Evolutionary conservation across 2,888 invertebrate species (phyloP).

Genomic region (Drosophila kambysellisi): DNA sequence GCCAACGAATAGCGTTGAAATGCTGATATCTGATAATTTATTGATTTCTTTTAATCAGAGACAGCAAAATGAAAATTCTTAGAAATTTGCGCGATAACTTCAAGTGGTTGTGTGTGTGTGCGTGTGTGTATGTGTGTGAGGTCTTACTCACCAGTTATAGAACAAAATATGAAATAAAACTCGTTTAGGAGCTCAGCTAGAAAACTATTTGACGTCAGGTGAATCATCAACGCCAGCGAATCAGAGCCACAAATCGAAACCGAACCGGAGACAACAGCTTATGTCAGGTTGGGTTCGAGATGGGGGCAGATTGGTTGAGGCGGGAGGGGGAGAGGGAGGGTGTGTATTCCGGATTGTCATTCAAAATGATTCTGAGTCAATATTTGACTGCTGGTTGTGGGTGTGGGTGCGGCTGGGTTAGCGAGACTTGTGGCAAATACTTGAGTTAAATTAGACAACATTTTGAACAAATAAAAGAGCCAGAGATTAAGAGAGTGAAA

Average conservation of each 20-base stretch:
- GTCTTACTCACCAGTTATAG: slow-evolving; percentile 39
- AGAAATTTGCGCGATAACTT: slow-evolving; percentile 62
- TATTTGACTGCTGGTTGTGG: slow-evolving; percentile 41
- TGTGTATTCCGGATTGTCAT: slow-evolving; percentile 34
- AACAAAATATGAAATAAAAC: slow-evolving; percentile 63
- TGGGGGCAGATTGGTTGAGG: background rate
- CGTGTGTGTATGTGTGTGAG: slow-evolving; percentile 2
- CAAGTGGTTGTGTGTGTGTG: slow-evolving; percentile 31
- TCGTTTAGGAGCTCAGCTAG: slow-evolving; percentile 53
- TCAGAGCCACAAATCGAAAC: slow-evolving; percentile 3
- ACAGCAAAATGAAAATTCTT: slow-evolving; percentile 53
- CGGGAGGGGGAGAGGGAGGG: background rate
- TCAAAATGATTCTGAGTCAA: slow-evolving; percentile 57
- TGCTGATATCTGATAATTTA: slow-evolving; percentile 63
- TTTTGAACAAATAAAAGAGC: slow-evolving; percentile 3
- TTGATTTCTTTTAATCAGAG: slow-evolving; percentile 71
- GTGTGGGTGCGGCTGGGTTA: slow-evolving; percentile 28
- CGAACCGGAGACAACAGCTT: background rate
- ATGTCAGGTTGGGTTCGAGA: background rate
- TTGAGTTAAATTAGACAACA: slow-evolving; percentile 41
- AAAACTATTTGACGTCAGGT: slow-evolving; percentile 46
- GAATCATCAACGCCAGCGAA: slow-evolving; percentile 42
- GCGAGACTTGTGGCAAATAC: background rate
- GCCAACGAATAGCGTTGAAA: slow-evolving; percentile 59
- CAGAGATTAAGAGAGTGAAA: background rate